Base-by-base conservation (phyloP, 1,140 invertebrate species). In the Drosophila elegans region DNA sequence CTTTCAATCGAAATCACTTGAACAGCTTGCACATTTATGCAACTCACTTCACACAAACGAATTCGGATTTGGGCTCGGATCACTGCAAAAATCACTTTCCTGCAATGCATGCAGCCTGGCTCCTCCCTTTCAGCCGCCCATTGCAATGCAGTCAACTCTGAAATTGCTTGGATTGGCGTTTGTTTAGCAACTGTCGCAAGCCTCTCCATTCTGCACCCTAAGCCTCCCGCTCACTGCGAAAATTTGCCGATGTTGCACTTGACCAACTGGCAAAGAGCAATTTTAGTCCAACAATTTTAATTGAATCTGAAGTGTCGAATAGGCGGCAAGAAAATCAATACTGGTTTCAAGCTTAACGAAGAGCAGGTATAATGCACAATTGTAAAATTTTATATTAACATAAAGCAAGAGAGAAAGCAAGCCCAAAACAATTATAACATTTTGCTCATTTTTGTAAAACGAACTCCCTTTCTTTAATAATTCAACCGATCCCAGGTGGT, bases 11-110 rank as follows among this genome's bases (percentile, higher is more conserved):
- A 84, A 75, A 66, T 72, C 75, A 80, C 80, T 83, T 80, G 71
- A 79, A 80, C 76, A 80, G 55, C 64, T 83, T 84, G 80, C 80
- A 71, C 80, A 83, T 83, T 84, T 71, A 76, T 84, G 61, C 80
- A 63, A 76, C 59, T 84, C 72, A 79, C 66, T 84, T 79, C 80
- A 75, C 75, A 78, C 63, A 80, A 48, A 72, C 83, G 49, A 48
- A 38, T 55, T 55, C 12, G 38, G 67, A 55, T 69, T 84, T 79
- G 63, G 76, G 46, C 76, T 53, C 34, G 60, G 80, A 82, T 82
- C 74, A 78, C 73, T 83, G 69, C 80, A 74, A 83, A 82, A 82
- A 74, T 82, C 80, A 63, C 69, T 82, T 83, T 10, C 48, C 78
- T 53, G 44, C 55, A 76, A 61, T 67, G 61, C 61, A 66, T 51